Evolutionary conservation across 2,113 vertebrate species (phyloP).

Genomic region (Neopipo cinnamomea): DNA sequence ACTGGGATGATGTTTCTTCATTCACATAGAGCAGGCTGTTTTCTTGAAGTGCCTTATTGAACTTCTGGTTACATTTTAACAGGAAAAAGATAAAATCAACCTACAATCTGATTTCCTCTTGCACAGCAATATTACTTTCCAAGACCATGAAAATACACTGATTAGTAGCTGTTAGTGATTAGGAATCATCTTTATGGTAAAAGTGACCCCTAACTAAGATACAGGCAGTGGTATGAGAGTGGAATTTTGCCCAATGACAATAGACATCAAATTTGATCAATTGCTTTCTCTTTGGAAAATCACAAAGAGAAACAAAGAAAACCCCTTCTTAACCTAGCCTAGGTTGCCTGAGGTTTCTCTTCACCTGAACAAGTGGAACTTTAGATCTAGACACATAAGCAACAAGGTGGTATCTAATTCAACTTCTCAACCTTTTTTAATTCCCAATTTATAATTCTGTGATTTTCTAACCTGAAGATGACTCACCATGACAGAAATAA

Average conservation of each 20-base stretch:
- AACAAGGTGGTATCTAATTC: not conserved
- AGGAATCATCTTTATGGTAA: not conserved
- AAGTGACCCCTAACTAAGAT: not conserved
- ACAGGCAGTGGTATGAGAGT: rapidly evolving
- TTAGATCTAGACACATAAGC: not conserved
- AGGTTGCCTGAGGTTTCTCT: not conserved
- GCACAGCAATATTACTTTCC: not conserved
- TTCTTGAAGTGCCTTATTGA: not conserved
- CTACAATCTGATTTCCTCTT: not conserved
- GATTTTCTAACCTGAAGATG: not conserved
- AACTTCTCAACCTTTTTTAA: not conserved
- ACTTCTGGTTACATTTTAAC: not conserved
- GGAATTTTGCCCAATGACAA: not conserved
- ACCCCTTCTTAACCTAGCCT: not conserved
- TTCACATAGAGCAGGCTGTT: not conserved
- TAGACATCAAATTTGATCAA: not conserved
- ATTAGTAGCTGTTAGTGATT: not conserved
- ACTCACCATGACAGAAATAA: not conserved
- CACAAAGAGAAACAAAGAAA: not conserved
- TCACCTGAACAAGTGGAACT: not conserved
- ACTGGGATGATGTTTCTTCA: not conserved
- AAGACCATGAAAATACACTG: not conserved
- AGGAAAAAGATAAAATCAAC: not conserved
- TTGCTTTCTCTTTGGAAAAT: not conserved
- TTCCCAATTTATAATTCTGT: not conserved